Base-by-base conservation (phyloP, 2,888 invertebrate species). In the Prosopocoilus inquinatus region DNA sequence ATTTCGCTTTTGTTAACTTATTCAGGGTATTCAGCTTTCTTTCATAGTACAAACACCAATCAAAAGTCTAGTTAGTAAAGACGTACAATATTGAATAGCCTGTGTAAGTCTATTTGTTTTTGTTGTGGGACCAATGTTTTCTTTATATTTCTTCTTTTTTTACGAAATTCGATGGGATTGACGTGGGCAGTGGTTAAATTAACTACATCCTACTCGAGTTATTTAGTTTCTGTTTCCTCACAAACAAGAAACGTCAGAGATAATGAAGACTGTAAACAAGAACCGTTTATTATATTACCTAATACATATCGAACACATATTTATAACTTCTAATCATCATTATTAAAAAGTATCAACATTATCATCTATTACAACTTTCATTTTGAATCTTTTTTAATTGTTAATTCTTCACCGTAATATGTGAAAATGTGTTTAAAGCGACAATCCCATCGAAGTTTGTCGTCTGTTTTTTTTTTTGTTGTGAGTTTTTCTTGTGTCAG, bases 61-160 rank as follows among this genome's bases (percentile, higher is more conserved):
- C 49, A 49, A 49, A 55, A 57, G 47, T 41, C 33, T 33, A 13
- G 33, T 39, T 44, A 38, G 20, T 28, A 28, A 28, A 28, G 20
- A 32, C 34, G 39, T 28, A 53, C 47, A 16, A 9, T 28, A 44
- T 47, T 47, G 39, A 47, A 48, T 53, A 53, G 43, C 53, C 20
- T 43, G 41, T 5, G 28, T 12, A 44, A 36, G 46, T 48, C 53
- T 51, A 34, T 57, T 50, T 44, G 43, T 53, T 63, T 63, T 60
- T 58, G 63, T 63, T 63, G 58, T 47, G 63, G 61, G 63, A 63
- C 61, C 63, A 63, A 58, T 52, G 50, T 52, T 55, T 33, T 38
- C 53, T 55, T 50, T 35, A 32, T 50, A 39, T 13, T n/a, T 53
- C 33, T n/a, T 34, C 43, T 47, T 49, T 49, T 15, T 28, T 1